phyloP scores from a whole-genome alignment of 2,797 vertebrate species.

The Myripristis murdjan region DNA sequence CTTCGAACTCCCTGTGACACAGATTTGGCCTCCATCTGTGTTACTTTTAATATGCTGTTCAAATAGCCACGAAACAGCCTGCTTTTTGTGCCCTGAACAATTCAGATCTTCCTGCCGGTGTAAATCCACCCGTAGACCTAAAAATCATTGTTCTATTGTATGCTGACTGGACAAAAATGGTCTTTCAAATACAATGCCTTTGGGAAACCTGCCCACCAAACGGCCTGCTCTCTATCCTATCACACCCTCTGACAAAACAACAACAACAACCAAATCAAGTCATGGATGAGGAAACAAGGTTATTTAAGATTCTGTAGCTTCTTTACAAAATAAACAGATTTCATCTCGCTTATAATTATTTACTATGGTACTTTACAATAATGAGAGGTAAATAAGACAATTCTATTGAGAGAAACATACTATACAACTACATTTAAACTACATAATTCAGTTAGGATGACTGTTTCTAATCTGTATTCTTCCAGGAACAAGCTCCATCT shows the following conservation, averaged over 20 bases:
- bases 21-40: conserved; percentile 10
- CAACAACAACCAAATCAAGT: conserved; percentile 63
- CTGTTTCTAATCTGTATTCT: conserved; percentile 39
- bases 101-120: not conserved
- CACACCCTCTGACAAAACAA: conserved; percentile 48
- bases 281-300: conserved; percentile 69
- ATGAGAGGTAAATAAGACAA: conserved; percentile 76
- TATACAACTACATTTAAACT: conserved; percentile 76
- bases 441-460: conserved; percentile 56
- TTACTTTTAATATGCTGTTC: not conserved
- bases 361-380: conserved; percentile 82
- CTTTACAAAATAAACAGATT: conserved; percentile 84
- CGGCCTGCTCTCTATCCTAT: conserved; percentile 25
- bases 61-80: conserved; percentile 7
- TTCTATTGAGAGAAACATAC: conserved; percentile 66
- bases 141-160: not conserved
- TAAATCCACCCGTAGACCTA: not conserved
- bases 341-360: conserved; percentile 72
- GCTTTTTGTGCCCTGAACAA: too few relatives aligned
- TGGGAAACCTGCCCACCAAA: conserved; percentile 24
- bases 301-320: conserved; percentile 70
- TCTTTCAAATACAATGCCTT: conserved; percentile 15
- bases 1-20: not conserved
- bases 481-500: conserved; percentile 60
- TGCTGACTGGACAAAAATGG: conserved; percentile 8